These are phyloP conservation scores for Hyles euphorbiae DNA, from an alignment of 1,140 invertebrate genomes.

Conservation along the genomic window DNA sequence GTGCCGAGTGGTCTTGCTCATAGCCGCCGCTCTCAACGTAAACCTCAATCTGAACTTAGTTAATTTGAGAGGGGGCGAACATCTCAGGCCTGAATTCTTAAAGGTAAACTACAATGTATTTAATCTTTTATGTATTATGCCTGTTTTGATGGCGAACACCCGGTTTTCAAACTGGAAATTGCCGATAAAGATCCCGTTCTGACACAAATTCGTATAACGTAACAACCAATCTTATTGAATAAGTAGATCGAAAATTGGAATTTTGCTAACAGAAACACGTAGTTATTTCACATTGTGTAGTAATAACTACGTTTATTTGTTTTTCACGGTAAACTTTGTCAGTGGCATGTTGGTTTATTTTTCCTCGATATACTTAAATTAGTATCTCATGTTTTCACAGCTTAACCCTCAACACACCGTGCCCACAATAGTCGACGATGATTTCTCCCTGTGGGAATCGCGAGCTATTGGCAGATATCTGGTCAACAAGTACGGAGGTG, in stretches of 20 bases:
- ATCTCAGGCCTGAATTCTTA: conserved; percentile 80
- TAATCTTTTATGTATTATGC: background rate
- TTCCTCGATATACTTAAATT: background rate
- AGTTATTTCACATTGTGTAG: too few relatives aligned
- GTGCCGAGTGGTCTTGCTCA: conserved; percentile 79
- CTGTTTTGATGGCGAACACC: too few relatives aligned
- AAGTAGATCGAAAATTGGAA: too few relatives aligned
- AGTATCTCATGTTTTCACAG: conserved; percentile 46
- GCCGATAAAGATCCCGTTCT: too few relatives aligned
- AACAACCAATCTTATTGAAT: too few relatives aligned
- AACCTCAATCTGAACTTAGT: conserved; percentile 80
- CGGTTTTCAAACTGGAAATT: too few relatives aligned
- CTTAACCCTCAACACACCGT: conserved; percentile 81
- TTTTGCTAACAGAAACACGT: too few relatives aligned
- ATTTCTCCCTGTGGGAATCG: conserved; percentile 79
- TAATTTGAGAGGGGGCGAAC: conserved; percentile 77
- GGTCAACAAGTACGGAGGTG: conserved; percentile 80
- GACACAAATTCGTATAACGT: too few relatives aligned
- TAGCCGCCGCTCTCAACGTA: conserved; percentile 81
- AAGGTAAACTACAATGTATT: conserved; percentile 72
- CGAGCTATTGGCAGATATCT: conserved; percentile 82
- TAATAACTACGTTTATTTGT: too few relatives aligned
- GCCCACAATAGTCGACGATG: conserved; percentile 79
- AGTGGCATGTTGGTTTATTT: too few relatives aligned
- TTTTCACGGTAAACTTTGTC: too few relatives aligned